A percentile compares a stretch with the other conserved stretches of the same genome.
phyloP scores from a whole-genome alignment of 2,113 vertebrate species.

The Anolis sagrei region DNA sequence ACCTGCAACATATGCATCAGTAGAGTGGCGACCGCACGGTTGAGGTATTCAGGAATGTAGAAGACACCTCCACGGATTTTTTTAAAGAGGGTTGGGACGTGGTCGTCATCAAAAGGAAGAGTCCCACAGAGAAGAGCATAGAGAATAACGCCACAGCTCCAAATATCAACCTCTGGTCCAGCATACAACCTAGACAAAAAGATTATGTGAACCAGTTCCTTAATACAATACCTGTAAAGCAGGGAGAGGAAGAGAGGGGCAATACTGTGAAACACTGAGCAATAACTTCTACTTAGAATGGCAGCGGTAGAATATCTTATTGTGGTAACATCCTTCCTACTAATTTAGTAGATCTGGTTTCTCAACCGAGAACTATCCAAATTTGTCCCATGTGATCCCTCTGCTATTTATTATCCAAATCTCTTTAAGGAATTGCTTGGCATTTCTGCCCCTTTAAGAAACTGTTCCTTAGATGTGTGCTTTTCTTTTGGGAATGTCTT shows the following conservation, averaged over 20 bases:
- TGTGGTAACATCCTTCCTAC: not conserved
- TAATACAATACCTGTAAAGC: not conserved
- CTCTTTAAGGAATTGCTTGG: not conserved
- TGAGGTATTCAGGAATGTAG: constrained; percentile 97
- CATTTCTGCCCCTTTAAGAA: not conserved
- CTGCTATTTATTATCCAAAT: not conserved
- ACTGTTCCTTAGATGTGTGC: not conserved
- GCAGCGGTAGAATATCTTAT: not conserved
- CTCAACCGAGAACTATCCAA: not conserved
- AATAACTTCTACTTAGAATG: not conserved
- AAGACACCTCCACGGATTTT: constrained; percentile 99
- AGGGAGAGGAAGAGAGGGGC: not conserved
- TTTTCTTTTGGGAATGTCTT: not conserved
- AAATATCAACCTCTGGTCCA: constrained; percentile 97
- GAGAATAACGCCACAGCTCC: constrained; percentile 97
- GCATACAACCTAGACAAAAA: constrained; percentile 86
- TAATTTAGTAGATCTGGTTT: not conserved
- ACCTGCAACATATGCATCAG: constrained; percentile 97
- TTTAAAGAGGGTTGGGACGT: constrained; percentile 97
- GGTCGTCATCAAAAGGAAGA: constrained; percentile 95
- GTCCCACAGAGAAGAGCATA: constrained; percentile 97
- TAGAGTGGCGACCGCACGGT: constrained; percentile 90
- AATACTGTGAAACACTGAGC: not conserved
- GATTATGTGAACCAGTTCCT: constrained; percentile 5
- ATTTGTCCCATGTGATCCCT: not conserved